Percentiles rank a stretch among this genome's conserved stretches.
These are phyloP conservation scores for Pyxicephalus adspersus DNA, from an alignment of 2,113 vertebrate species.

Conservation along the genomic window DNA sequence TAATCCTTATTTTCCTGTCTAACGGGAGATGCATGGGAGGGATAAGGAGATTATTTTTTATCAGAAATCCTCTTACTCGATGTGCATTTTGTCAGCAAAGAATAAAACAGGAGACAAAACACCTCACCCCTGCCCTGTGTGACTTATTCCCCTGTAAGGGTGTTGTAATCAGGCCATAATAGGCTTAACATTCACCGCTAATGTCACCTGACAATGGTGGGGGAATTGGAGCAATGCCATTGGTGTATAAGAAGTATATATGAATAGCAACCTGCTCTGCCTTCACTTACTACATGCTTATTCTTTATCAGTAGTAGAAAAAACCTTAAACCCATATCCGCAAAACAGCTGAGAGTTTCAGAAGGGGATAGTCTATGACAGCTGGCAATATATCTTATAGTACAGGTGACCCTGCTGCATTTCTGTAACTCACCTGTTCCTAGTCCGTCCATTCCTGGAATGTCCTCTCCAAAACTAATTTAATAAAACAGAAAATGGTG, in stretches of 20 bases:
- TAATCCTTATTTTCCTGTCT: constrained; percentile 38
- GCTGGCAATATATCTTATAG: too few species aligned
- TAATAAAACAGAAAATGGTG: neutral
- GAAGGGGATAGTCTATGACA: too few species aligned
- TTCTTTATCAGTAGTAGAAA: too few species aligned
- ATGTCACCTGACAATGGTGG: neutral
- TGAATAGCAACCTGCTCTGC: too few species aligned
- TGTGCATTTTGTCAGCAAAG: constrained; percentile 36
- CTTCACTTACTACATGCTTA: too few species aligned
- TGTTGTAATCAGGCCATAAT: neutral
- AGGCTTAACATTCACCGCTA: neutral
- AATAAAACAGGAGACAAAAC: neutral
- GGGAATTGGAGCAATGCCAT: neutral
- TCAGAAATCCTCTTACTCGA: constrained; percentile 33
- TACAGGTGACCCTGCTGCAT: too few species aligned
- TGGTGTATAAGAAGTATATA: neutral
- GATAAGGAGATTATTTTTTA: constrained; percentile 36
- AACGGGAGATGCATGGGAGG: neutral
- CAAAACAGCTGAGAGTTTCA: too few species aligned
- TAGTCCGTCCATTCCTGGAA: constrained; percentile 46
- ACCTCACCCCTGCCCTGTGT: neutral
- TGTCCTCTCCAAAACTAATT: constrained; percentile 52
- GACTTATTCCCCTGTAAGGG: neutral
- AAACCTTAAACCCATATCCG: too few species aligned
- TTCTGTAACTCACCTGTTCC: constrained; percentile 22